Percentiles rank a stretch among this genome's conserved stretches.
Conservation (phyloP, 2,797 vertebrate genomes). For the Benthosema pterotum region DNA sequence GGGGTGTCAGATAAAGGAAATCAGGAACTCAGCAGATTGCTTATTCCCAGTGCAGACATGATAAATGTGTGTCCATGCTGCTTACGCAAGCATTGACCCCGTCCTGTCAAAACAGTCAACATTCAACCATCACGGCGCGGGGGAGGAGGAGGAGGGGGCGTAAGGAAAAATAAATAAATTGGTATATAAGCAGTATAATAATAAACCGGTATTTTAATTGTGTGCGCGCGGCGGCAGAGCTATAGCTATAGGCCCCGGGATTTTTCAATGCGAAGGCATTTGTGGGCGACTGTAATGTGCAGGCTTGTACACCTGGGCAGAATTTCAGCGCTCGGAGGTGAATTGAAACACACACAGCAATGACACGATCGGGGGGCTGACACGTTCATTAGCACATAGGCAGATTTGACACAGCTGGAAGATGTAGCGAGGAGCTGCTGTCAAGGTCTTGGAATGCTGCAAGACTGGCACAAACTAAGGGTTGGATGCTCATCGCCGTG, state of each 20-base stretch:
- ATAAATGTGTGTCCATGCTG: conserved; percentile 19
- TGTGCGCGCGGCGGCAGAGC: conserved; percentile 24
- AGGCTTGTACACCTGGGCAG: conserved; percentile 69
- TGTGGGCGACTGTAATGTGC: conserved; percentile 60
- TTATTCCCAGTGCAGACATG: conserved; percentile 18
- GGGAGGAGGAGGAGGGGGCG: too few species aligned
- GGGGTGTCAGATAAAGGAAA: conserved; percentile 6
- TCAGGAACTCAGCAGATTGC: neutral
- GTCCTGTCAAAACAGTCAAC: conserved; percentile 37
- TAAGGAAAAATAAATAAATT: conserved; percentile 15
- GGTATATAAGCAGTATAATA: conserved; percentile 37
- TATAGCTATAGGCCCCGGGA: conserved; percentile 35
- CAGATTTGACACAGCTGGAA: conserved; percentile 79
- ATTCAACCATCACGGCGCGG: conserved; percentile 18
- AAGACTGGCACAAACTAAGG: conserved; percentile 80
- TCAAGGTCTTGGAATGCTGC: conserved; percentile 81
- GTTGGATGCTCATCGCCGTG: conserved; percentile 77
- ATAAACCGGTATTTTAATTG: conserved; percentile 42
- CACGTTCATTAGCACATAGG: conserved; percentile 79
- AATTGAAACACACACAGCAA: conserved; percentile 77
- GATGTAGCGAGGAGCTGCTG: conserved; percentile 76
- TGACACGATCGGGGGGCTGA: conserved; percentile 74
- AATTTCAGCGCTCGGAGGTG: conserved; percentile 68
- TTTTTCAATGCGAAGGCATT: conserved; percentile 65
- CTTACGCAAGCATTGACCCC: conserved; percentile 1